Conservation (phyloP, 2,797 vertebrate genomes). For the Anabacerthia variegaticeps region DNA sequence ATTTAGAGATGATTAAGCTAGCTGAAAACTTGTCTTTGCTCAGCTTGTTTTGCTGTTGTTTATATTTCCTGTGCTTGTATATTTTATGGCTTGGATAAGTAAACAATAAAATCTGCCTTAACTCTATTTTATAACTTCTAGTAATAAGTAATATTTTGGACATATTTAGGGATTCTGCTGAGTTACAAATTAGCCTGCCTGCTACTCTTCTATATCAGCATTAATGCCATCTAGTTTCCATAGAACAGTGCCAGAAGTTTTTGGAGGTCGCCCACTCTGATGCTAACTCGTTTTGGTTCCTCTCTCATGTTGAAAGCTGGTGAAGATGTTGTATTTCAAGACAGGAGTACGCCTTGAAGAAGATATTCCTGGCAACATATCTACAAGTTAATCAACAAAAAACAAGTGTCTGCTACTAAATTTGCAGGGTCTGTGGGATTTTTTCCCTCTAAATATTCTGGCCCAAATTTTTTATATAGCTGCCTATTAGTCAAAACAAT, state of each 20-base stretch:
- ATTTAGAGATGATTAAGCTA: conserved; percentile 13
- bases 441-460: background rate
- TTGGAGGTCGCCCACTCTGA: background rate
- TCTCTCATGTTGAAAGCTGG: background rate
- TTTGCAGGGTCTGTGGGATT: background rate
- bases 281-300: background rate
- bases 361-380: background rate
- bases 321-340: background rate
- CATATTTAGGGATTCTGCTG: background rate
- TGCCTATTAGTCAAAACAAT: conserved; percentile 38
- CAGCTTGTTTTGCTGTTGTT: conserved; percentile 41
- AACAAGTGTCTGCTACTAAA: conserved; percentile 26
- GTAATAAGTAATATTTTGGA: conserved; percentile 23
- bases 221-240: conserved; percentile 29
- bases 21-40: background rate
- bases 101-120: conserved; percentile 39
- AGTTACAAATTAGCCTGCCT: background rate
- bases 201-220: background rate
- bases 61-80: conserved; percentile 48
- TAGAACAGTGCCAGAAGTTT: background rate
- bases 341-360: background rate
- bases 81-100: conserved; percentile 30
- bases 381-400: background rate
- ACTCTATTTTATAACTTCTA: conserved; percentile 11
- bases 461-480: background rate